Percentiles rank a stretch among this genome's conserved stretches.
phyloP scores from a whole-genome alignment of 2,113 vertebrate genomes.

The Oreochromis niloticus region DNA sequence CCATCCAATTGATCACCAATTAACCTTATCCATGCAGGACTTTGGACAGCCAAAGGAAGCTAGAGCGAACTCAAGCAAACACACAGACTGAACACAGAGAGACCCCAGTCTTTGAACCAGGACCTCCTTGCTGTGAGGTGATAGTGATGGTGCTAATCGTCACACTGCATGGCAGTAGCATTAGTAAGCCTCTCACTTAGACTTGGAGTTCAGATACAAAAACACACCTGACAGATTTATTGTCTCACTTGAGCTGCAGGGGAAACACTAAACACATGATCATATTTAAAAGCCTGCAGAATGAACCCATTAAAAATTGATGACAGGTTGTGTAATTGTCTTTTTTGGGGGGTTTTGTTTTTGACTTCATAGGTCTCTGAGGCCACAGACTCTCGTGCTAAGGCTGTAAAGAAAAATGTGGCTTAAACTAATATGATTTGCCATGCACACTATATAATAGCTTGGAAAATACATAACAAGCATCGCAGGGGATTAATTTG shows the following conservation, averaged over 20 bases:
- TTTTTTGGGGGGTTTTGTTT: neutral
- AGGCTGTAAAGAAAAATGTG: neutral
- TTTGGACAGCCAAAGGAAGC: neutral
- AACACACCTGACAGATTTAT: neutral
- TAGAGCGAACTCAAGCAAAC: neutral
- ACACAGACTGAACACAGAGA: neutral
- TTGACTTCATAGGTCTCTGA: neutral
- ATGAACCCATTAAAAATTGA: neutral
- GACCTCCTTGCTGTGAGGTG: neutral
- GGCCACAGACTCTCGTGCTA: neutral
- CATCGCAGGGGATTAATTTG: slow-evolving; percentile 8
- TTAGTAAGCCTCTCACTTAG: neutral
- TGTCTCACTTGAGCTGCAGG: neutral
- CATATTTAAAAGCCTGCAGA: neutral
- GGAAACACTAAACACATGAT: neutral
- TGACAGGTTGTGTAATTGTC: neutral
- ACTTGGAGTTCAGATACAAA: neutral
- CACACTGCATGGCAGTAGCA: neutral
- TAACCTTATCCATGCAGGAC: neutral
- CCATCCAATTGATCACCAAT: neutral
- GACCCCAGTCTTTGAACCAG: neutral
- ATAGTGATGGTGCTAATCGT: neutral
- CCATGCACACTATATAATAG: slow-evolving; percentile 4
- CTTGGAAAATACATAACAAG: slow-evolving; percentile 8
- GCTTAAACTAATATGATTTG: slow-evolving; percentile 1